phyloP scores from a whole-genome alignment of 1,140 invertebrate species.

The Drosophila gunungcola region DNA sequence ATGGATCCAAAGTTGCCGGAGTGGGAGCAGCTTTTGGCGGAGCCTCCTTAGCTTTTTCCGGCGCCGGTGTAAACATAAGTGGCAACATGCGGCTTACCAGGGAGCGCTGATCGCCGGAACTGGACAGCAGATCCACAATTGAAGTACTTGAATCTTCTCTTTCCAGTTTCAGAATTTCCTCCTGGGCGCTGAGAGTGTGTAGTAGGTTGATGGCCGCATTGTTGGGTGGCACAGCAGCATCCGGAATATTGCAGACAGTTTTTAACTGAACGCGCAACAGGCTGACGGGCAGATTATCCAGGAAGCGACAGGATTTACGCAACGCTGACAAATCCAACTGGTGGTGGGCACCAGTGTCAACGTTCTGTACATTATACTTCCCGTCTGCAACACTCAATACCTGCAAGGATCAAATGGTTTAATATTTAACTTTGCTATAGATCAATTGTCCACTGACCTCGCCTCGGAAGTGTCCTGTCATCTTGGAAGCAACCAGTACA shows the following conservation, averaged over 20 bases:
- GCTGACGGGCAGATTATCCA: conserved; percentile 48
- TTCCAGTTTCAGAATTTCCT: conserved; percentile 11
- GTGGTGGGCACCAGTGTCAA: conserved; percentile 47
- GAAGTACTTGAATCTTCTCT: conserved; percentile 1
- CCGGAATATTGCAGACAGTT: conserved; percentile 38
- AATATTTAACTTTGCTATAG: too few relatives aligned
- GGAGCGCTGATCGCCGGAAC: conserved; percentile 17
- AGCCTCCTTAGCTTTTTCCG: not conserved
- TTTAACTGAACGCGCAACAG: conserved; percentile 30
- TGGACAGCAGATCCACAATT: conserved; percentile 35
- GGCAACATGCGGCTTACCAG: conserved; percentile 47
- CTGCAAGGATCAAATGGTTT: conserved; percentile 2
- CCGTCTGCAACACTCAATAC: not conserved
- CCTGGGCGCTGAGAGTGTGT: not conserved
- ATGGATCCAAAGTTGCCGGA: not conserved
- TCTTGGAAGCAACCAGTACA: conserved; percentile 37
- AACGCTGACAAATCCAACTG: conserved; percentile 2
- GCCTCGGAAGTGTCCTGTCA: conserved; percentile 38
- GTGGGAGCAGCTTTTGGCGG: not conserved
- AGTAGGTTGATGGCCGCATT: conserved; percentile 22
- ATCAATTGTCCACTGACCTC: conserved; percentile 12
- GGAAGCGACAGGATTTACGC: conserved; percentile 55
- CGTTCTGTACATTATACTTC: conserved; percentile 36
- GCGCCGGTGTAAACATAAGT: conserved; percentile 33
- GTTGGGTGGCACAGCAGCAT: conserved; percentile 26